Evolutionary conservation across 2,113 vertebrate genomes (phyloP).

Genomic region (Podilymbus podiceps): DNA sequence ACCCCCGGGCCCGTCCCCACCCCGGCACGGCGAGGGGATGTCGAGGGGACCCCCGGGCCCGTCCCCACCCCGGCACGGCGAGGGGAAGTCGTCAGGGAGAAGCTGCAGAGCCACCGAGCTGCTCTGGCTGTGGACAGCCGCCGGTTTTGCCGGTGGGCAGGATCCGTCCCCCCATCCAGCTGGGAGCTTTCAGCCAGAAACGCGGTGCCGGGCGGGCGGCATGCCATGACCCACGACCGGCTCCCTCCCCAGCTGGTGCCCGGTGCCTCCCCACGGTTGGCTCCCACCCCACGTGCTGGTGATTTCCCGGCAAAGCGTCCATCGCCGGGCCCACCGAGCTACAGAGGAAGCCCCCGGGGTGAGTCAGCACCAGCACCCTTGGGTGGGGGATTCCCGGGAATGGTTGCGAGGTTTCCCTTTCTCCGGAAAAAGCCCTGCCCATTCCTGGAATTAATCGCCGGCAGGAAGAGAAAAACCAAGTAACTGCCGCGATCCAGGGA

Average conservation of each 20-base stretch:
- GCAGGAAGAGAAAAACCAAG: background rate
- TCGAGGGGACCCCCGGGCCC: background rate
- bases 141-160: too few species aligned
- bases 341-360: background rate
- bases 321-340: background rate
- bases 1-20: too few species aligned
- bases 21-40: background rate
- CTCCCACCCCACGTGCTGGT: background rate
- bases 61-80: background rate
- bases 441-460: background rate
- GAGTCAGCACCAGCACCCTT: background rate
- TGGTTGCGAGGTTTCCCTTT: background rate
- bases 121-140: background rate
- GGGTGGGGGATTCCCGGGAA: background rate
- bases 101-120: background rate
- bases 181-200: background rate
- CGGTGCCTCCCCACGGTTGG: background rate
- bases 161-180: background rate
- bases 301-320: background rate
- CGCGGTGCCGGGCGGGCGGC: accelerated
- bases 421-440: background rate
- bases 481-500: accelerated
- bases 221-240: accelerated
- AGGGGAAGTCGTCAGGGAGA: background rate
- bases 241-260: background rate